Base-by-base conservation (phyloP, 1,140 invertebrate species). In the Drosophila teissieri region DNA sequence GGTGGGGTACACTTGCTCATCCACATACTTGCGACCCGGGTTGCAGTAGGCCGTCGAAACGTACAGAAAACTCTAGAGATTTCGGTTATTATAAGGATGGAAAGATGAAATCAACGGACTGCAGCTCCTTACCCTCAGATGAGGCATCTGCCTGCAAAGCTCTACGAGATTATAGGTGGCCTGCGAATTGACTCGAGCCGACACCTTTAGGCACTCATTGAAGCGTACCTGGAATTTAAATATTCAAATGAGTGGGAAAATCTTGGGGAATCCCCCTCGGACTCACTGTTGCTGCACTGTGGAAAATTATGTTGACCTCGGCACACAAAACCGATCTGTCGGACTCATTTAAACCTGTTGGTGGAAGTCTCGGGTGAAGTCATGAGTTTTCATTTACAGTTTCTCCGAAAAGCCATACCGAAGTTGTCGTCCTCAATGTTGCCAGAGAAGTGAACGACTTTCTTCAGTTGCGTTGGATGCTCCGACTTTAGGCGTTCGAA, bases 1-100 rank as follows among this genome's bases (percentile, higher is more conserved):
- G 0, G 95, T 94, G 0, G 94, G 94, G 83, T 97, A 97, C 11
- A 97, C 94, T 12, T 92, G 92, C 92, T 97, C 96, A 42, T 95
- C 94, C 12, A 97, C 94, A 39, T 95, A 93, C 4, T 92, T 91
- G 42, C 94, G 94, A 60, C 97, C 95, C 0, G 96, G 95, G 92
- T 98, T 98, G 79, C 96, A 96, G 92, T 97, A 98, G 0, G 97
- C 97, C 2, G 97, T 98, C 3, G 97, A 98, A 4, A 98, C 96
- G 92, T 98, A 96, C 1, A 98, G 94, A 46, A 97, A 93, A 27
- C 96, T 96, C 95, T 95, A 86, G 34, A 90, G 92, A 72, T 42
- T 31, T 2, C 0, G 65, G 10, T 5, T n/a, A 34, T 61, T 3
- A 5, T 14, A 10, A 2, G 34, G 1, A 15, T 10, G 7, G 2